phyloP scores from a whole-genome alignment of 2,797 vertebrate species.

The Enteromius trimaculatus region DNA sequence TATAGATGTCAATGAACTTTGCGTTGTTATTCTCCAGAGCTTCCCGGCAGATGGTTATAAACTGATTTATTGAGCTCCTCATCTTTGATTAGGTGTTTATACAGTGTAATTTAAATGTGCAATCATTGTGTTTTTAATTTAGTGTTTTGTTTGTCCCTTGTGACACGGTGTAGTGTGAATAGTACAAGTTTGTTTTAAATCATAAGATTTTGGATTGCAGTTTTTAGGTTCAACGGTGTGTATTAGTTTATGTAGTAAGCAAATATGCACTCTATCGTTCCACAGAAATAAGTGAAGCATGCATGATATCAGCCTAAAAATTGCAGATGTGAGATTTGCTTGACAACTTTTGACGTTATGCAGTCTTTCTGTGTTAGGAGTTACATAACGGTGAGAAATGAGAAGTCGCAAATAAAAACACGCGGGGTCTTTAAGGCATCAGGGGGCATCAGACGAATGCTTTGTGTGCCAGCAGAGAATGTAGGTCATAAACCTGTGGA shows the following conservation, averaged over 20 bases:
- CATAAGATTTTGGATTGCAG: background rate
- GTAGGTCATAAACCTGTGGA: conserved; percentile 76
- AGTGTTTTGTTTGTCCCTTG: background rate
- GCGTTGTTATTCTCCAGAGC: background rate
- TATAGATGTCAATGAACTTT: background rate
- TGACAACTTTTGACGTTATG: background rate
- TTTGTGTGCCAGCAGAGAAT: conserved; percentile 74
- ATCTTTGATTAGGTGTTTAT: background rate
- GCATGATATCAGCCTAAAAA: background rate
- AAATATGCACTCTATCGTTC: background rate
- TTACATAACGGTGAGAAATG: conserved; percentile 1
- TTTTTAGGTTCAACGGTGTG: background rate
- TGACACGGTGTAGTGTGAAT: background rate
- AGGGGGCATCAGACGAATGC: conserved; percentile 40
- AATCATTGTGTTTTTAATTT: background rate
- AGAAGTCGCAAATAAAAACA: background rate
- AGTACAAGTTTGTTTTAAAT: background rate
- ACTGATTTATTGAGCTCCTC: background rate
- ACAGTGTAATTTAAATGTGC: background rate
- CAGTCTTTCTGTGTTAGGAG: conserved; percentile 10
- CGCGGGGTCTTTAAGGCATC: background rate
- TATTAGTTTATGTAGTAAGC: background rate
- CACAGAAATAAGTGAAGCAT: background rate
- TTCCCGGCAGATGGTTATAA: background rate
- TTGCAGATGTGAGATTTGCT: background rate